These are phyloP conservation scores for Philotrypesis tridentata DNA, from an alignment of 1,140 invertebrate genomes.

Conservation along the genomic window DNA sequence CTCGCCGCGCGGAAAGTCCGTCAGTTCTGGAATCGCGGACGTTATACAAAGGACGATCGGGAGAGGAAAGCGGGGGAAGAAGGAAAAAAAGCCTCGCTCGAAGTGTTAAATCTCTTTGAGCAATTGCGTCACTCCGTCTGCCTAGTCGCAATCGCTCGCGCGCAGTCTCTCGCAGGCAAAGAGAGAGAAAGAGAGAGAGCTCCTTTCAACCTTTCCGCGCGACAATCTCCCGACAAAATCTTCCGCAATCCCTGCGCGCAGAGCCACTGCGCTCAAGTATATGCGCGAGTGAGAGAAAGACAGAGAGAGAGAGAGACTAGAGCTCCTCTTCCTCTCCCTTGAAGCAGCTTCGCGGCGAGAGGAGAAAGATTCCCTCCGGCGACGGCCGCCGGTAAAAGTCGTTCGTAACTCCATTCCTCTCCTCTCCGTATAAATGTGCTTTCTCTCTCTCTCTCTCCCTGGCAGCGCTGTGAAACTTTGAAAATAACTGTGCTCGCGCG, in stretches of 20 bases:
- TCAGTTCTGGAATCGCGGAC: not conserved
- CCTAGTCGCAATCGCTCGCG: not conserved
- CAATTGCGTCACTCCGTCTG: not conserved
- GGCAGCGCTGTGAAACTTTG: conserved; percentile 48
- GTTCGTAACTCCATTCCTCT: not conserved
- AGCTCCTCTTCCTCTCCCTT: not conserved
- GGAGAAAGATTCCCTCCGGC: not conserved
- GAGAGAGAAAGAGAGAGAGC: no score
- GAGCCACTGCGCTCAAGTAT: not conserved
- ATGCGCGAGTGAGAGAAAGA: no score
- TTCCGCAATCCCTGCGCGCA: not conserved
- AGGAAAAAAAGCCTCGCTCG: no score
- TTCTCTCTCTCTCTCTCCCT: not conserved
- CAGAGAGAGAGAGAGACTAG: no score
- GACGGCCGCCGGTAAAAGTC: not conserved
- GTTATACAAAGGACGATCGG: not conserved
- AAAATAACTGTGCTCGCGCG: conserved; percentile 53
- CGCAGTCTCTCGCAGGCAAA: not conserved
- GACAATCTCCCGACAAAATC: not conserved
- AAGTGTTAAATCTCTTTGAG: not conserved
- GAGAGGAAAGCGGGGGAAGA: not conserved
- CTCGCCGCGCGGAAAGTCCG: not conserved
- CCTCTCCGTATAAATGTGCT: not conserved
- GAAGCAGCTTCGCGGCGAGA: not conserved
- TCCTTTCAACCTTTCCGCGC: not conserved